Base-by-base conservation (phyloP, 1,140 invertebrate genomes). In the Chlorops oryzae region DNA sequence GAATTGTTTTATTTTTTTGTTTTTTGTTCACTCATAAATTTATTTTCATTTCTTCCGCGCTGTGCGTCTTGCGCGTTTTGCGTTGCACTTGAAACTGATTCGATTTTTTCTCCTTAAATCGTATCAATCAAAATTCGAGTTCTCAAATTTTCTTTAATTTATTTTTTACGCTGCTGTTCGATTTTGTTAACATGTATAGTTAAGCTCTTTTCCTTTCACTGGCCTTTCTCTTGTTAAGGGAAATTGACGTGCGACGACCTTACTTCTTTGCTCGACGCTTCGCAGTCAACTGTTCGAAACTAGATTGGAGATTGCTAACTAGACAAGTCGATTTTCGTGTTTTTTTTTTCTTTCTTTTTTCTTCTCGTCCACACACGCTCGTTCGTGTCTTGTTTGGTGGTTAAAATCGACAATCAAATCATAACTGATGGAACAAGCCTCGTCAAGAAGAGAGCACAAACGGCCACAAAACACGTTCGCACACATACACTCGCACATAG, bases 281-380 rank as follows among this genome's bases (percentile, higher is more conserved):
- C 60, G 56, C 62, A 68, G 59, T 64, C 65, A 68, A 68, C 65
- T 68, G 64, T 64, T 69, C 65, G 63, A 69, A 70, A 70, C 66
- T 69, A 69, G 66, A 69, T 69, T 70, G 66, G 65, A 66, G 65
- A 66, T 69, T 70, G 65, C 66, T 70, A 70, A 70, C 66, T 70
- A 70, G 66, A 70, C 66, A 70, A 64, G 66, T 70, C 64, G 65
- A 68, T 69, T 69, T 69, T 69, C 68, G 58, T 62, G 65, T 63
- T 62, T 48, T 62, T 63, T 65, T 59, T 66, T 66, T 63, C 9
- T 32, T 32, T 32, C 28, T 32, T 32, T 32, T 15, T 32, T 9
- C 28, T 15, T 32, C 28, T 10, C 15, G 15, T 15, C 25, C 42
- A 50, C 45, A 34, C 15, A 7, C 6, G 23, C 47, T 48, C 39